Base-by-base conservation (phyloP, 1,140 invertebrate species). In the Glomeris maerens region DNA sequence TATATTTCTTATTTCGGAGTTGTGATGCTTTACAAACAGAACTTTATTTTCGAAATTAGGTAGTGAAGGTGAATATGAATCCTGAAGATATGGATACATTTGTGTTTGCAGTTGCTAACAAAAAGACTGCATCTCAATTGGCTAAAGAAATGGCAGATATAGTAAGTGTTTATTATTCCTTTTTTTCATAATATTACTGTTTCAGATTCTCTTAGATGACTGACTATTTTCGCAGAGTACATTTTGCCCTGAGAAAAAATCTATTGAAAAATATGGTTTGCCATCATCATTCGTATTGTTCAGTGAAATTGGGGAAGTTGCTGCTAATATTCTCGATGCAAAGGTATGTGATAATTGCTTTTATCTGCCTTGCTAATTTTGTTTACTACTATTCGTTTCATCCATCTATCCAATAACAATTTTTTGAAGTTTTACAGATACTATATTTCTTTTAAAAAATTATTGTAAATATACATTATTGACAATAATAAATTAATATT, bases 71-170 rank as follows among this genome's bases (percentile, higher is more conserved):
- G 29, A 84, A 87, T 57, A 75, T 98, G 58, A 81, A 87, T 42
- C 80, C 80, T 60, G 85, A 91, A 55, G 85, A 94, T 57, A 85
- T 91, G 78, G 55, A 73, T 46, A 80, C 78, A 49, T 96, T 94
- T 73, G 88, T 98, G 2, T 79, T 98, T 59, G 88, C 84, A 58
- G 69, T 98, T 7, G 92, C 87, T 3, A 78, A 82, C 27, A 95
- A 93, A 66, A 93, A 91, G 69, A 81, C 80, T 38, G 83, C 86
- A 38, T 67, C 76, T 2, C 81, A 81, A 62, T 70, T 96, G 5
- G 74, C 80, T 2, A 95, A 95, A 71, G 94, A 98, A 57, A 87
- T 92, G 76, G 79, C 83, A 54, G 95, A 98, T 72, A 72, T 98
- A 63, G 84, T 89, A 67, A 74, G 76, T 48, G 27, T 10, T 52